These are phyloP conservation scores for Gnatocerus cornutus DNA, from an alignment of 2,888 invertebrate species.

Conservation along the genomic window DNA sequence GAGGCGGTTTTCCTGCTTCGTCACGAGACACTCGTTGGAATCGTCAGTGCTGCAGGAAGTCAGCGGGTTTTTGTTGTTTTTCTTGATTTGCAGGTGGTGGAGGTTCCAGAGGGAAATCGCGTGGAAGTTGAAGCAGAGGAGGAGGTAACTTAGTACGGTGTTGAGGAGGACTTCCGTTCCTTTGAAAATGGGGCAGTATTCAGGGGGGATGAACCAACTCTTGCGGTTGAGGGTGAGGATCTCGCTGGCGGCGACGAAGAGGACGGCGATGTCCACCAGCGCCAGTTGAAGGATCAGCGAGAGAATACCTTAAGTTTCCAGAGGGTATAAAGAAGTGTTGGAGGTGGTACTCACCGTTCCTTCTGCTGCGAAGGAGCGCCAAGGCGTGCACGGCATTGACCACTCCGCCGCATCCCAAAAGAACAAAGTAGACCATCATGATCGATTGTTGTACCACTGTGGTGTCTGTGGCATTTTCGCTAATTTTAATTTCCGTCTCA, in stretches of 20 bases:
- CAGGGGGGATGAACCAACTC: slow-evolving; percentile 73
- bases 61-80: slow-evolving; percentile 64
- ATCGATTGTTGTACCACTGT: slow-evolving; percentile 47
- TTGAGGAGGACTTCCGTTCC: slow-evolving; percentile 75
- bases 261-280: slow-evolving; percentile 72
- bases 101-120: slow-evolving; percentile 74
- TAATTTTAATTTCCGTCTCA: slow-evolving; percentile 18
- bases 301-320: slow-evolving; percentile 70
- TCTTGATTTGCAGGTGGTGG: slow-evolving; percentile 69
- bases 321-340: background rate
- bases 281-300: slow-evolving; percentile 74
- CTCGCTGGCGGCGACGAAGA: slow-evolving; percentile 73
- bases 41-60: slow-evolving; percentile 61
- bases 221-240: slow-evolving; percentile 72
- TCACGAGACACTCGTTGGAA: slow-evolving; percentile 64
- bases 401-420: slow-evolving; percentile 58
- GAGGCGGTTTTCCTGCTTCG: slow-evolving; percentile 68
- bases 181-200: slow-evolving; percentile 73
- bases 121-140: slow-evolving; percentile 75
- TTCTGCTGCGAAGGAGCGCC: slow-evolving; percentile 71
- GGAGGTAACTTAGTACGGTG: slow-evolving; percentile 74
- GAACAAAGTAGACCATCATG: slow-evolving; percentile 58
- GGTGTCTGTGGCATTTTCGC: background rate
- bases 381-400: slow-evolving; percentile 59
- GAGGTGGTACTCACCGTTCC: slow-evolving; percentile 72